Conservation (phyloP, 30 jellyfish, hydroid and myxozoan species). For the Sanderia malayensis region DNA sequence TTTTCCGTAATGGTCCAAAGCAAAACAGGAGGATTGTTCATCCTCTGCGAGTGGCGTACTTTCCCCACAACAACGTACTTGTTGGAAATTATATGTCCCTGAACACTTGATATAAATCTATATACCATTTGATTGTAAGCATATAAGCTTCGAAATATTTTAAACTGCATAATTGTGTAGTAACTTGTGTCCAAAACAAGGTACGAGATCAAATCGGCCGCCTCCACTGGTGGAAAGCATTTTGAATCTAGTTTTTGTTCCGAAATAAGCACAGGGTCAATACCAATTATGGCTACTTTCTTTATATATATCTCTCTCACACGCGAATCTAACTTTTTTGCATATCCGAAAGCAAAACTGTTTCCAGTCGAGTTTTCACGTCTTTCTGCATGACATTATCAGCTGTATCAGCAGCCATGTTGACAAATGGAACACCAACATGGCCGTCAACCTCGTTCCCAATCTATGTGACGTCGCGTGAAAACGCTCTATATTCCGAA, state of each 20-base stretch:
- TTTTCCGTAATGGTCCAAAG: slow-evolving; percentile 37
- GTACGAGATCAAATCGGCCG: slow-evolving; percentile 29
- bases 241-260: slow-evolving; percentile 12
- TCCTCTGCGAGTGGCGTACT: slow-evolving; percentile 58
- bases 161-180: slow-evolving; percentile 24
- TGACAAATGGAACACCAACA: too few species aligned
- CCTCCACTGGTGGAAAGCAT: slow-evolving; percentile 35
- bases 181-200: slow-evolving; percentile 33
- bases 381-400: too few species aligned
- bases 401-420: too few species aligned
- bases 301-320: too few species aligned
- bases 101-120: slow-evolving; percentile 46
- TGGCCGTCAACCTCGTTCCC: too few species aligned
- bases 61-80: slow-evolving; percentile 31
- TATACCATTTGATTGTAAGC: slow-evolving; percentile 56
- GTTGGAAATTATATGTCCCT: slow-evolving; percentile 19
- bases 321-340: too few species aligned
- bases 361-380: too few species aligned
- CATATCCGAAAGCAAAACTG: too few species aligned
- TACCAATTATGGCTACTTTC: slow-evolving; percentile 8
- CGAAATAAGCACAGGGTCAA: slow-evolving; percentile 31
- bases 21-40: slow-evolving; percentile 46
- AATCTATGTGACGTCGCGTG: too few species aligned
- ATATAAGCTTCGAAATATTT: slow-evolving; percentile 15
- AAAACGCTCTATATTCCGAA: too few species aligned